Percentiles rank a stretch among this genome's conserved stretches.
phyloP scores from a whole-genome alignment of 2,888 invertebrate genomes.

The Himalopsyche anomala region DNA sequence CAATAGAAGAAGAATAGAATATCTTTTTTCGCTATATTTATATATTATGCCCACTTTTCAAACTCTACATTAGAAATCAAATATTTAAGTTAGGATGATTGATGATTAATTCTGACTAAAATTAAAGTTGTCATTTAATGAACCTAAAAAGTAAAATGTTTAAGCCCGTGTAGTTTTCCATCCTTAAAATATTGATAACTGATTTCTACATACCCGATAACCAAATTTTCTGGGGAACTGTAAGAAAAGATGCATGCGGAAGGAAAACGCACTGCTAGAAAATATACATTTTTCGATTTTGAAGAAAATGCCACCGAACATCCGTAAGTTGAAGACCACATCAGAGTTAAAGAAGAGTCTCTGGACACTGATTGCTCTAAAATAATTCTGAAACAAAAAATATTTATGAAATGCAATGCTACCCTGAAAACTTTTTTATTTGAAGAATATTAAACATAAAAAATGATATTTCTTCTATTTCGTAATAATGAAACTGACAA shows the following conservation, averaged over 20 bases:
- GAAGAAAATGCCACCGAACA: constrained; percentile 10
- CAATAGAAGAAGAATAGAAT: too few species aligned
- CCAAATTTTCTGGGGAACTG: constrained; percentile 8
- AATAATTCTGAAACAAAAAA: background rate
- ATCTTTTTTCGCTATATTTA: background rate
- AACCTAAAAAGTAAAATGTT: background rate
- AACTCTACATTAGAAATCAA: background rate
- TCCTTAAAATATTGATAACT: background rate
- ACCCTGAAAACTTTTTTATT: too few species aligned
- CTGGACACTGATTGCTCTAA: constrained; percentile 18
- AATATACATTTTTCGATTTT: background rate
- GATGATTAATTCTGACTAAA: background rate
- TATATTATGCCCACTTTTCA: background rate
- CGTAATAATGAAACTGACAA: background rate
- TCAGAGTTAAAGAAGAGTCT: background rate
- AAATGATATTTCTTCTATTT: background rate
- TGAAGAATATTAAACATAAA: too few species aligned
- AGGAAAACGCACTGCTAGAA: background rate
- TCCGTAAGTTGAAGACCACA: constrained; percentile 16
- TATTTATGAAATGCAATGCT: background rate
- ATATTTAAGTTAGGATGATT: background rate
- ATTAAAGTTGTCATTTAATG: background rate
- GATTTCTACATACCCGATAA: constrained; percentile 4
- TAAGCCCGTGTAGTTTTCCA: background rate
- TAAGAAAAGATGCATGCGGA: constrained; percentile 6